Percentiles rank a stretch among this genome's conserved stretches.
Conservation (phyloP, 2,113 vertebrate genomes). For the Gopherus flavomarginatus region DNA sequence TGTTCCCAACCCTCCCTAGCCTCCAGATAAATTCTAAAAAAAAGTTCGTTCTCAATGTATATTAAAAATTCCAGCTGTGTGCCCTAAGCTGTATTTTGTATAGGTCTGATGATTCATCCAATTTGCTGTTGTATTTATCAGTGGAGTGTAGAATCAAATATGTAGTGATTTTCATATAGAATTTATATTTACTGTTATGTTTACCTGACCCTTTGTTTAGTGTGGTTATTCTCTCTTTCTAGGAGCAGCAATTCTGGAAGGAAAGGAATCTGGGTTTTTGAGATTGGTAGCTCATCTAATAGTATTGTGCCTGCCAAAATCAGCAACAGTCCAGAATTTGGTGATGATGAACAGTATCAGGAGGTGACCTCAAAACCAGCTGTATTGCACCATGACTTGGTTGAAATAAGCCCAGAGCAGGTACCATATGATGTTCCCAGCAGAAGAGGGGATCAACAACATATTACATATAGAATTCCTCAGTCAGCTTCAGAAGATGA, state of each 20-base stretch:
- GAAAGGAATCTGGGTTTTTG: conserved; percentile 90
- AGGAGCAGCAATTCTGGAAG: conserved; percentile 91
- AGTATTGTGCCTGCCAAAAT: conserved; percentile 83
- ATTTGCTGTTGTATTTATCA: neutral
- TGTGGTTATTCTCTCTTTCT: neutral
- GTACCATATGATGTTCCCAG: conserved; percentile 27
- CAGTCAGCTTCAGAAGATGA: conserved; percentile 9
- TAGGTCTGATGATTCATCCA: neutral
- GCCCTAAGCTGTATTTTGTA: neutral
- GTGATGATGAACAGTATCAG: conserved; percentile 58
- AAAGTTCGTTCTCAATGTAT: neutral
- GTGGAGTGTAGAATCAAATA: neutral
- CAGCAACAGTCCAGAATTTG: conserved; percentile 51
- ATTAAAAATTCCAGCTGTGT: neutral
- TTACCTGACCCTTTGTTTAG: neutral
- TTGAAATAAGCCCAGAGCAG: conserved; percentile 60
- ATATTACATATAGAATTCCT: neutral
- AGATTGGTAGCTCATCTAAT: conserved; percentile 86
- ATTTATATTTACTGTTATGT: neutral
- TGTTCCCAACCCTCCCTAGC: neutral
- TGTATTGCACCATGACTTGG: conserved; percentile 53
- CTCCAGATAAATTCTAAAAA: neutral
- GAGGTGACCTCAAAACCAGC: conserved; percentile 61
- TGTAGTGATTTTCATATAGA: neutral
- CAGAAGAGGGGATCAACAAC: conserved; percentile 57